Base-by-base conservation (phyloP, 2,797 vertebrate species). In the Gadopsis bispinosus region DNA sequence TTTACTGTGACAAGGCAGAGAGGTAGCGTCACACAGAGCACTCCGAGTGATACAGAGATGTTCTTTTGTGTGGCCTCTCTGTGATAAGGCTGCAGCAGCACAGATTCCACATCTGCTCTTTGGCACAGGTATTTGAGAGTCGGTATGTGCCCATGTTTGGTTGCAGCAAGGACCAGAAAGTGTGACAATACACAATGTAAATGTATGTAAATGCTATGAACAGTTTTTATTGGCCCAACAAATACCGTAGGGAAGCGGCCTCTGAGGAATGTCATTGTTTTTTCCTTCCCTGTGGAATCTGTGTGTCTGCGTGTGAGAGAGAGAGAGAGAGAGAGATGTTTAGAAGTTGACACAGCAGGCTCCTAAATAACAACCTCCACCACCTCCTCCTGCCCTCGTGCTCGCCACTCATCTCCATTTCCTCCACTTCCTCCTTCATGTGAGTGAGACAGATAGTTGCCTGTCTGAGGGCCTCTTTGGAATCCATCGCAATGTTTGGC, bases 341-440 rank as follows among this genome's bases (percentile, higher is more conserved):
- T 66, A 65, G 53, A 65, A 83, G 79, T 87, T 90, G 88, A 87
- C 69, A 78, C 79, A 81, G 83, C 77, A 13, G 61, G 63, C 17
- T 68, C 77, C 77, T 59, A 79, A 87, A 90, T 80, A 74, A 69
- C 66, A 81, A 66, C 63, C 66, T 81, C 84, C 55, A 17, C 56
- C 48, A 66, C 69, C 75, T 82, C 71, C 50, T 37, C 68, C 43
- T 83, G 54, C 60, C 77, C 75, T 80, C 31, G 2, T 73, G 53
- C 22, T 73, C 16, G 11, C 81, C 81, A 76, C 83, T 83, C 81
- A 58, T 87, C 79, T 90, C 78, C 56, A 78, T 75, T 90, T 84
- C 75, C 80, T 74, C 71, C 64, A 61, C 84, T 93, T 92, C 87
- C 84, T 79, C 64, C 84, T 85, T 73, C 53, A 37, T 80, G 81